These are phyloP conservation scores for Spialia ferax DNA, from an alignment of 2,888 invertebrate genomes.

Conservation along the genomic window DNA sequence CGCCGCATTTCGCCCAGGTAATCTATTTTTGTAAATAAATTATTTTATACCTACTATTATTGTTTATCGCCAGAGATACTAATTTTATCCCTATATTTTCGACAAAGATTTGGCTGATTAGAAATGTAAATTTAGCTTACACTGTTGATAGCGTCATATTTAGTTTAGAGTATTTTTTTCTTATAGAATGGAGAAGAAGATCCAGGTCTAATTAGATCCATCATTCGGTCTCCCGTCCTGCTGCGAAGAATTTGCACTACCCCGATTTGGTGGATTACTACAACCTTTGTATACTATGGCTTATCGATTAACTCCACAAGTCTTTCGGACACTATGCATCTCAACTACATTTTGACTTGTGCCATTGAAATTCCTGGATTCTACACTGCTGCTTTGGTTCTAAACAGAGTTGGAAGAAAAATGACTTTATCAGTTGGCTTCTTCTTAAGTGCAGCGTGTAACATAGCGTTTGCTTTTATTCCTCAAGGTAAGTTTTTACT, in stretches of 20 bases:
- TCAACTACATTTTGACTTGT: conserved; percentile 89
- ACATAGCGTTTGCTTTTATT: conserved; percentile 75
- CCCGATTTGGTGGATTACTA: conserved; percentile 92
- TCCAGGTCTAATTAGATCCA: conserved; percentile 59
- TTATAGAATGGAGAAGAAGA: conserved; percentile 38
- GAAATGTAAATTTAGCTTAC: no score
- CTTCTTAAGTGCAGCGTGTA: conserved; percentile 85
- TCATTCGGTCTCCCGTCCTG: conserved; percentile 80
- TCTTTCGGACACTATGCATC: conserved; percentile 90
- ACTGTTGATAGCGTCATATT: background rate
- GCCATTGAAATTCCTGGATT: conserved; percentile 91
- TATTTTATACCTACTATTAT: no score
- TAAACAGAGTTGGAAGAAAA: conserved; percentile 88
- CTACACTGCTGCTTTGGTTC: conserved; percentile 85
- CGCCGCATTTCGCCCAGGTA: conserved; percentile 7
- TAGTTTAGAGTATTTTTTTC: background rate
- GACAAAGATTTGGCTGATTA: no score
- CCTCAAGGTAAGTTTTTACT: conserved; percentile 74
- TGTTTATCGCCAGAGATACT: no score
- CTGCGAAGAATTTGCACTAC: conserved; percentile 87
- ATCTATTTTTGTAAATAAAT: no score
- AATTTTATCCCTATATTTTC: background rate
- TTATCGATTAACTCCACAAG: conserved; percentile 92
- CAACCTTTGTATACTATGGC: conserved; percentile 93
- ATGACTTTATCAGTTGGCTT: conserved; percentile 86